These are phyloP conservation scores for Enteromius unitaeniatus DNA, from an alignment of 2,797 vertebrate species.

Conservation along the genomic window DNA sequence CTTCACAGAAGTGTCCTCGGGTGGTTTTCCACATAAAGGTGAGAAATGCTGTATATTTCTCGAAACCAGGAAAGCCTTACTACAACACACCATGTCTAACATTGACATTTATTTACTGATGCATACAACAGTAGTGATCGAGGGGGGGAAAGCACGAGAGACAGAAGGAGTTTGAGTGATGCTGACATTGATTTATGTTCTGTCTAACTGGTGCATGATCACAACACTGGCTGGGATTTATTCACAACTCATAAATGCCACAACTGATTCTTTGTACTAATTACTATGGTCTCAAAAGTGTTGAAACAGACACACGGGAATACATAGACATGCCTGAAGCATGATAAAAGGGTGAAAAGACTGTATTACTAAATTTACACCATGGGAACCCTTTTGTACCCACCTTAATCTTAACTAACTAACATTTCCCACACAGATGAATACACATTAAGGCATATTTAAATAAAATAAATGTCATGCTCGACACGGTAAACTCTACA, in stretches of 20 bases:
- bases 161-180: slow-evolving; percentile 7
- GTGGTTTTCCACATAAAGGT: slow-evolving; percentile 16
- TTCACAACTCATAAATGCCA: slow-evolving; percentile 38
- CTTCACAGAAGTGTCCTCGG: slow-evolving; percentile 21
- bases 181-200: slow-evolving; percentile 33
- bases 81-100: neutral
- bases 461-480: neutral
- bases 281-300: neutral
- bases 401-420: neutral
- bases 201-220: slow-evolving; percentile 16
- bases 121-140: neutral
- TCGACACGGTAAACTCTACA: neutral
- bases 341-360: neutral
- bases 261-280: slow-evolving; percentile 28
- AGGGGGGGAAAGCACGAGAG: neutral
- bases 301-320: slow-evolving; percentile 10
- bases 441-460: neutral
- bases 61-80: neutral
- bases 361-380: neutral
- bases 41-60: slow-evolving; percentile 3
- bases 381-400: neutral
- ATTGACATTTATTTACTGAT: slow-evolving; percentile 7
- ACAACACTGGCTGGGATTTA: slow-evolving; percentile 3
- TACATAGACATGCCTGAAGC: neutral
- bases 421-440: neutral